Percentiles rank a stretch among this genome's conserved stretches.
phyloP scores from a whole-genome alignment of 2,888 invertebrate genomes.

The Sphinx pinastri region DNA sequence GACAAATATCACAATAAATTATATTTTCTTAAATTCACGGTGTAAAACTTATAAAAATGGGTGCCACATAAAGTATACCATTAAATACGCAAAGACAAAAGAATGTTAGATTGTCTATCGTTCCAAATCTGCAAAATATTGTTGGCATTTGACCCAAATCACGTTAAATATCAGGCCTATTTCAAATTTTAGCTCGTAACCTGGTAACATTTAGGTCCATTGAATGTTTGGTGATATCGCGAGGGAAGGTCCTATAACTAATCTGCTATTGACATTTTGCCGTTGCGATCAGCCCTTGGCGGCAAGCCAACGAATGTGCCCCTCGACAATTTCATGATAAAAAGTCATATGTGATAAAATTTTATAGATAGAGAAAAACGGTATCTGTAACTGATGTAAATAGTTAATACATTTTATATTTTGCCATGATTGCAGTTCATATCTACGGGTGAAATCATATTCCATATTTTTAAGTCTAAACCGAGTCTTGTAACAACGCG shows the following conservation, averaged over 20 bases:
- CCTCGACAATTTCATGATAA: constrained; percentile 17
- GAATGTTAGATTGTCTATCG: too few species aligned
- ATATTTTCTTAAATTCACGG: too few species aligned
- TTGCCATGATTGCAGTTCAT: background rate
- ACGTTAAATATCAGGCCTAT: background rate
- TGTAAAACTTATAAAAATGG: too few species aligned
- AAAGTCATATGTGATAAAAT: constrained; percentile 25
- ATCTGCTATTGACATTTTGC: constrained; percentile 68
- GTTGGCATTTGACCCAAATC: background rate
- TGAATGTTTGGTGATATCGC: constrained; percentile 38
- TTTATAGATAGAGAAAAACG: constrained; percentile 2
- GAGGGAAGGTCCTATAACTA: constrained; percentile 37
- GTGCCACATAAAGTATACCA: too few species aligned
- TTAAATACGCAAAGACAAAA: too few species aligned
- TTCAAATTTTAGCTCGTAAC: constrained; percentile 6
- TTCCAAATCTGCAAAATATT: background rate
- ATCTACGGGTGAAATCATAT: background rate
- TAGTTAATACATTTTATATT: background rate
- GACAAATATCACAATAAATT: too few species aligned
- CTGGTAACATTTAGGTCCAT: constrained; percentile 35
- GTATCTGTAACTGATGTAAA: background rate
- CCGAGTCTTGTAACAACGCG: too few species aligned
- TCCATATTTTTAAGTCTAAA: too few species aligned
- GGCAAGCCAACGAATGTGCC: constrained; percentile 49
- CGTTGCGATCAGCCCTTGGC: constrained; percentile 67